Conservation (phyloP, 2,888 invertebrate genomes). For the Rhingia rostrata region DNA sequence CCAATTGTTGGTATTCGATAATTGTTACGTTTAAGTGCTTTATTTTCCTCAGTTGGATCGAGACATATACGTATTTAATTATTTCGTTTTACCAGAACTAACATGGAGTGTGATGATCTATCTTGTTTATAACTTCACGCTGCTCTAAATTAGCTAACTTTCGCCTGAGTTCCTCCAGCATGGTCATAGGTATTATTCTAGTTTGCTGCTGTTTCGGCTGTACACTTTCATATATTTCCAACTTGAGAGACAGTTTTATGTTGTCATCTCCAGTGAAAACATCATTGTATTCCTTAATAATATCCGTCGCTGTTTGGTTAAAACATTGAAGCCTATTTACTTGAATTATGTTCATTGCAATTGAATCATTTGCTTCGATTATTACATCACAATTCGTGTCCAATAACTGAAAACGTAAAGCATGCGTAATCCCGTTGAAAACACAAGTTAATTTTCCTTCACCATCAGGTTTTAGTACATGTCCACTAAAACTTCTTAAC, state of each 20-base stretch:
- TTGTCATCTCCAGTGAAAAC: constrained; percentile 16
- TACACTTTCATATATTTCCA: constrained; percentile 9
- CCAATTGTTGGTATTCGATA: constrained; percentile 49
- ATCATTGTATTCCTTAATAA: constrained; percentile 3
- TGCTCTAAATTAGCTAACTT: neutral
- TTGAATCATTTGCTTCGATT: constrained; percentile 7
- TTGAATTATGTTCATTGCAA: constrained; percentile 3
- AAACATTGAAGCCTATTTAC: neutral
- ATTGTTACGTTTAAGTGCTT: constrained; percentile 26
- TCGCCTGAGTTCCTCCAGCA: constrained; percentile 1
- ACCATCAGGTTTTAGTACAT: constrained; percentile 3
- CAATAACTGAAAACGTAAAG: neutral
- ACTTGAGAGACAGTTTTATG: neutral
- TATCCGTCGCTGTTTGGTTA: neutral
- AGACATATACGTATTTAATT: constrained; percentile 34
- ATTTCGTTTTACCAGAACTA: constrained; percentile 26
- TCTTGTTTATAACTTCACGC: constrained; percentile 31
- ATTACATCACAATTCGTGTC: constrained; percentile 4
- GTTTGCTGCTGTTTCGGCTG: constrained; percentile 13
- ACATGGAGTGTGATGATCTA: constrained; percentile 35
- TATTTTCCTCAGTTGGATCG: constrained; percentile 39
- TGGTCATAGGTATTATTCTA: constrained; percentile 6
- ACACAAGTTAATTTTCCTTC: neutral
- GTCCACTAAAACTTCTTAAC: constrained; percentile 18
- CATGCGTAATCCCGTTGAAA: neutral